These are phyloP conservation scores for Leptinotarsa juncta DNA, from an alignment of 2,888 invertebrate genomes.

Conservation along the genomic window DNA sequence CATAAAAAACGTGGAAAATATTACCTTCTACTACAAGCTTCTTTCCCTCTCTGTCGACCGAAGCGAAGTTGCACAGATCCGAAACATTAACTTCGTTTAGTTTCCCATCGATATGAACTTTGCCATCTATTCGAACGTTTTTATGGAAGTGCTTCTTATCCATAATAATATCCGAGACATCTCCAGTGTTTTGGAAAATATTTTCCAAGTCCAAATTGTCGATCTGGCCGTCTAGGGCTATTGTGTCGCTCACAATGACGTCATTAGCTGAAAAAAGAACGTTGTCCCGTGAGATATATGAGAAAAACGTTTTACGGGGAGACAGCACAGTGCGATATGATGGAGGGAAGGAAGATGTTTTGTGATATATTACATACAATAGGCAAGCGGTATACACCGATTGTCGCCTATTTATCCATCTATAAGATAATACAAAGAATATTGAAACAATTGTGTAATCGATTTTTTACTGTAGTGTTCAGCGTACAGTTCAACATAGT, in stretches of 20 bases:
- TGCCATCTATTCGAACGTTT: conserved; percentile 56
- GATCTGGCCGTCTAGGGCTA: conserved; percentile 59
- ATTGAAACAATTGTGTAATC: too few relatives aligned
- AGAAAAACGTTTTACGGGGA: conserved; percentile 14
- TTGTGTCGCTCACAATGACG: conserved; percentile 44
- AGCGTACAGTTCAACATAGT: too few relatives aligned
- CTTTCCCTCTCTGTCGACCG: conserved; percentile 51
- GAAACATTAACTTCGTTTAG: conserved; percentile 56
- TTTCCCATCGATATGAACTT: conserved; percentile 50
- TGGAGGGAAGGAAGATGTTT: conserved; percentile 1
- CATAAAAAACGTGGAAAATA: conserved; percentile 14
- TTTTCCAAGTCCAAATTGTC: conserved; percentile 66
- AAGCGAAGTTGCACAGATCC: conserved; percentile 58
- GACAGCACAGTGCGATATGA: conserved; percentile 21
- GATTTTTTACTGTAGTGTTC: too few relatives aligned
- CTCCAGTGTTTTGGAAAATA: conserved; percentile 56
- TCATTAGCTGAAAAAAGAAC: conserved; percentile 50
- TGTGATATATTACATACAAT: conserved; percentile 1
- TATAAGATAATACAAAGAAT: too few relatives aligned
- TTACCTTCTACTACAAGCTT: conserved; percentile 61
- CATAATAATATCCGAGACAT: conserved; percentile 48
- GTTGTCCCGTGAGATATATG: conserved; percentile 14
- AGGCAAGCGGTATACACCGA: not conserved
- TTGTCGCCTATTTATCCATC: too few relatives aligned
- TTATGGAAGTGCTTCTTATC: conserved; percentile 59